Conservation (phyloP, 35 echinoderm and acorn worm species). For the Lytechinus variegatus region DNA sequence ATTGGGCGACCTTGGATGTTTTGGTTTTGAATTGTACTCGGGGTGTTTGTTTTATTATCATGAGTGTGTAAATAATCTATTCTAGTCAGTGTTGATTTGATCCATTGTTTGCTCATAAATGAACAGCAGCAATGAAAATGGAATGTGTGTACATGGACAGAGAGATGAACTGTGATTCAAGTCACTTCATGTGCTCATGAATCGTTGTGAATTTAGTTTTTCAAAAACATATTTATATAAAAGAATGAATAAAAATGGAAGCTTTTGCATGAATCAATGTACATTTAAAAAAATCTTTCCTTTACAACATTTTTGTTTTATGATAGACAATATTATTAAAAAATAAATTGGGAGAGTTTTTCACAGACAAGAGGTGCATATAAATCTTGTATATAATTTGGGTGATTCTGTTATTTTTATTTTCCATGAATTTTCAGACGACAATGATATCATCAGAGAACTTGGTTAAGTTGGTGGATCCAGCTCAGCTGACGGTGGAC, state of each 20-base stretch:
- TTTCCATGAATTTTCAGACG: conserved; percentile 59
- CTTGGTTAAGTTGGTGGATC: conserved; percentile 77
- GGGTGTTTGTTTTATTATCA: not conserved
- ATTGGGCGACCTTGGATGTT: not conserved
- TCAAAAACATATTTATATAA: too few species aligned
- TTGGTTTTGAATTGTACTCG: not conserved
- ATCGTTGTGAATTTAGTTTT: too few species aligned
- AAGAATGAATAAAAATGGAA: too few species aligned
- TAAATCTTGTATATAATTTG: too few species aligned
- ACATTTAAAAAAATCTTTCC: too few species aligned
- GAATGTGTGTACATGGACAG: not conserved
- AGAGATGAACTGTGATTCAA: not conserved
- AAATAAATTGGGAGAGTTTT: not conserved
- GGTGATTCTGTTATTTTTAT: not conserved
- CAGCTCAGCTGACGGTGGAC: conserved; percentile 84
- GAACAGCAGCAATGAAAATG: not conserved
- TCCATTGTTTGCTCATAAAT: not conserved
- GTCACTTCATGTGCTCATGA: not conserved
- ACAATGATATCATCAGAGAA: conserved; percentile 90
- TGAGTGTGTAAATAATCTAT: not conserved
- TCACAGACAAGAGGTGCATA: too few species aligned
- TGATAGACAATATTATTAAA: not conserved
- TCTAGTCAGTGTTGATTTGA: not conserved
- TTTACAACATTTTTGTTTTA: too few species aligned
- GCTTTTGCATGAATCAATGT: too few species aligned